These are phyloP conservation scores for Carposina sasakii DNA, from an alignment of 1,140 invertebrate species.

Conservation along the genomic window DNA sequence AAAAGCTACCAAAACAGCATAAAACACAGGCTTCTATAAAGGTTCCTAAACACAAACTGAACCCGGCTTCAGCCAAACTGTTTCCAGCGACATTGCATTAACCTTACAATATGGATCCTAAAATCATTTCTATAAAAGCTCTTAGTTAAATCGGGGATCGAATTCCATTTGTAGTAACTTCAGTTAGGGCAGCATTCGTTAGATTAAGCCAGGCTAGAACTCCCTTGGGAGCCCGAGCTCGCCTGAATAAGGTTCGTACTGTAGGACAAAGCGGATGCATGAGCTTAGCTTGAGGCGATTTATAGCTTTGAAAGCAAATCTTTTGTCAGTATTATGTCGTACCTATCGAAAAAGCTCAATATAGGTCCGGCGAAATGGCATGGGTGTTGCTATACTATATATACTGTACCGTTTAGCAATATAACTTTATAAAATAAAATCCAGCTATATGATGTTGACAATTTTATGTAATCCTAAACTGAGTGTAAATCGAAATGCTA, in stretches of 20 bases:
- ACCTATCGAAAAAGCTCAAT: background rate
- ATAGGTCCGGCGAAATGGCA: too few species aligned
- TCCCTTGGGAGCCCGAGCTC: conserved; percentile 44
- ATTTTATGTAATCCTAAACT: too few species aligned
- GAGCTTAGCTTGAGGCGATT: background rate
- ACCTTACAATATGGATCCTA: background rate
- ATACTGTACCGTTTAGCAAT: too few species aligned
- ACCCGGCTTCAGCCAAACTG: background rate
- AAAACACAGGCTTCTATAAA: background rate
- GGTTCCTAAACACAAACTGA: background rate
- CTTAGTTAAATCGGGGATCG: conserved; percentile 55
- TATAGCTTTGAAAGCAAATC: background rate
- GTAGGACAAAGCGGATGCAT: background rate
- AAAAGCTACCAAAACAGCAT: background rate
- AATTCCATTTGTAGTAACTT: conserved; percentile 54
- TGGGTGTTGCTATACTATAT: too few species aligned
- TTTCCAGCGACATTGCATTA: background rate
- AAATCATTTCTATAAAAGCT: conserved; percentile 31
- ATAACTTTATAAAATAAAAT: too few species aligned
- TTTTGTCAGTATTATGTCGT: background rate
- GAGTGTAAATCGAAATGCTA: too few species aligned
- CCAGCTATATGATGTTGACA: too few species aligned
- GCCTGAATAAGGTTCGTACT: conserved; percentile 28
- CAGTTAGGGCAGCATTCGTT: conserved; percentile 54
- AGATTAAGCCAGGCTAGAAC: conserved; percentile 54